Conservation (phyloP, 2,888 invertebrate genomes). For the Drosophila kuntzei region DNA sequence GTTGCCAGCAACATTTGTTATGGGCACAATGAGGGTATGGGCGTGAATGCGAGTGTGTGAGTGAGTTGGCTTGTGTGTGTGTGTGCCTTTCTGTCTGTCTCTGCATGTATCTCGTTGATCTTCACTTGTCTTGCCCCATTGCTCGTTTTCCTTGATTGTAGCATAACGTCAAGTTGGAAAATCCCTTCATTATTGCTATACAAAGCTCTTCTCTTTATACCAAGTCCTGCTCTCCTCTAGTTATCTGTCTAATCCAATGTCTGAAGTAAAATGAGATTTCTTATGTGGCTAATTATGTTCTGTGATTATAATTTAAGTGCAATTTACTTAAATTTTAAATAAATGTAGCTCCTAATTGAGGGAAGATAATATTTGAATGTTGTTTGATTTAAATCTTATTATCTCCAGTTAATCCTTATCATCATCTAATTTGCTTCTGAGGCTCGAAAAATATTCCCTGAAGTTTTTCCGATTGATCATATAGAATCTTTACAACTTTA, state of each 20-base stretch:
- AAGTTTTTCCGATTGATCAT: too few relatives aligned
- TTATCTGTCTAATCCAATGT: conserved; percentile 39
- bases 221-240: conserved; percentile 40
- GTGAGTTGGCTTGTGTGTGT: conserved; percentile 42
- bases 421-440: background rate
- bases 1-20: conserved; percentile 57
- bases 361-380: background rate
- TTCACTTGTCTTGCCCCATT: conserved; percentile 49
- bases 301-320: conserved; percentile 4
- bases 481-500: too few relatives aligned
- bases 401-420: too few relatives aligned
- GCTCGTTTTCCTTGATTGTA: conserved; percentile 39
- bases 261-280: conserved; percentile 6
- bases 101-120: conserved; percentile 31
- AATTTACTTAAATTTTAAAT: background rate
- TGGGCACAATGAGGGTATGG: conserved; percentile 16
- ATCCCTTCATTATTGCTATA: conserved; percentile 82
- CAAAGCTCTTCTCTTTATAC: conserved; percentile 48
- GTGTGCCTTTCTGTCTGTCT: conserved; percentile 2
- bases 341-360: background rate
- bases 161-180: conserved; percentile 69
- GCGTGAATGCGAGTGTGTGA: conserved; percentile 30
- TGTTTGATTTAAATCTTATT: background rate
- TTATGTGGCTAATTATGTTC: conserved; percentile 6
- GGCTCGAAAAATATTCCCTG: background rate